A percentile compares a stretch with the other conserved stretches of the same genome.
Conservation (phyloP, 2,888 invertebrate genomes). For the Cenopis cana region DNA sequence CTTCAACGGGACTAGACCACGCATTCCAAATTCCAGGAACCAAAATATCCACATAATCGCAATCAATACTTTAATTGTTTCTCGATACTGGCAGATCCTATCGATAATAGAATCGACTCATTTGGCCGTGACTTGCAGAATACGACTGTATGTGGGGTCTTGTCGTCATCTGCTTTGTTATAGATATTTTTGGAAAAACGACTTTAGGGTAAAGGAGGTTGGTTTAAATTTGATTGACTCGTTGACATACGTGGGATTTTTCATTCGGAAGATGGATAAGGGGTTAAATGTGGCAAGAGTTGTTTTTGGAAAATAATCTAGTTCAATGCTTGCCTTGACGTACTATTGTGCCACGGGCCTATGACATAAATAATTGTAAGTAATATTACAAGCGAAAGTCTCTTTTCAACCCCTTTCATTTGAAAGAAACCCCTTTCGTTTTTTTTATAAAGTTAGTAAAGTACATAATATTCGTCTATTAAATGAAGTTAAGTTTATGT, state of each 20-base stretch:
- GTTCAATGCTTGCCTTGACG: background rate
- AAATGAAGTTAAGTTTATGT: too few relatives aligned
- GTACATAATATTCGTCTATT: too few relatives aligned
- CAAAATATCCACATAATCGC: conserved; percentile 27
- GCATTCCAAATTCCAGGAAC: conserved; percentile 2
- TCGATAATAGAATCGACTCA: conserved; percentile 77
- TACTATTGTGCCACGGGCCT: background rate
- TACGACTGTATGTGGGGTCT: conserved; percentile 72
- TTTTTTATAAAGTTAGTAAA: too few relatives aligned
- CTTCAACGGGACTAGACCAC: background rate
- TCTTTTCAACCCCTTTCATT: too few relatives aligned
- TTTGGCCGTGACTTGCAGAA: conserved; percentile 76
- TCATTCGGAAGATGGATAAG: background rate
- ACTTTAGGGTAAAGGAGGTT: background rate
- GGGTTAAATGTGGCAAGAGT: background rate
- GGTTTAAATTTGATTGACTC: conserved; percentile 4
- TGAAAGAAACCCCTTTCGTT: too few relatives aligned
- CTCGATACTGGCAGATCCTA: conserved; percentile 55
- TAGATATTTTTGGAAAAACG: background rate
- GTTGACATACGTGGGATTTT: conserved; percentile 2
- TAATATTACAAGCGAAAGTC: too few relatives aligned
- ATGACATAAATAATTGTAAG: too few relatives aligned
- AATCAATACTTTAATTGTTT: conserved; percentile 41
- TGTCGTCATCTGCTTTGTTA: conserved; percentile 42
- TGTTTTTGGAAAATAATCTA: background rate